Evolutionary conservation across 2,113 vertebrate genomes (phyloP).

Genomic region (Geococcyx californianus): DNA sequence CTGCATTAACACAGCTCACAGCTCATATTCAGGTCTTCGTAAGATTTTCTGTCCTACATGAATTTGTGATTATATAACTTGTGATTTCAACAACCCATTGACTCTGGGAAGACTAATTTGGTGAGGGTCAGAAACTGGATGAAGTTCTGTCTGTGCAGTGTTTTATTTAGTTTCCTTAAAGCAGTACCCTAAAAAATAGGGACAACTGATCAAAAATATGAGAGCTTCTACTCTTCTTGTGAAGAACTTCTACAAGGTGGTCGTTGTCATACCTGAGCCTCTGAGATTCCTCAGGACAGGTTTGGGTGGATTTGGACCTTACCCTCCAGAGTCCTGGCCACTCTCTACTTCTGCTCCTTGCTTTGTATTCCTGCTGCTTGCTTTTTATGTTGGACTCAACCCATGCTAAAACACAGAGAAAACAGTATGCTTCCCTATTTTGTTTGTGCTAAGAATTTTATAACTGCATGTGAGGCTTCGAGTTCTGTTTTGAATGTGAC

Average conservation of each 20-base stretch:
- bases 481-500: neutral
- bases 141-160: neutral
- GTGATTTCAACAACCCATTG: neutral
- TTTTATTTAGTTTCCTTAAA: neutral
- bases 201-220: neutral
- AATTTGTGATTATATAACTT: neutral
- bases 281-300: neutral
- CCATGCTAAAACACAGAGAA: neutral
- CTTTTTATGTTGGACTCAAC: neutral
- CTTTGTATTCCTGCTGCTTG: neutral
- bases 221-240: neutral
- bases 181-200: neutral
- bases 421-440: neutral
- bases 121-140: neutral
- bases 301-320: neutral
- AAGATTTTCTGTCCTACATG: neutral
- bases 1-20: neutral
- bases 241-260: neutral
- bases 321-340: neutral
- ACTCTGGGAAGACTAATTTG: neutral
- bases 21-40: neutral
- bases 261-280: neutral
- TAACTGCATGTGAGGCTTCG: neutral
- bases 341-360: neutral
- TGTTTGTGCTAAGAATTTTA: neutral